These are phyloP conservation scores for Gambusia yucatana DNA, from an alignment of 2,797 vertebrate species.

Conservation along the genomic window DNA sequence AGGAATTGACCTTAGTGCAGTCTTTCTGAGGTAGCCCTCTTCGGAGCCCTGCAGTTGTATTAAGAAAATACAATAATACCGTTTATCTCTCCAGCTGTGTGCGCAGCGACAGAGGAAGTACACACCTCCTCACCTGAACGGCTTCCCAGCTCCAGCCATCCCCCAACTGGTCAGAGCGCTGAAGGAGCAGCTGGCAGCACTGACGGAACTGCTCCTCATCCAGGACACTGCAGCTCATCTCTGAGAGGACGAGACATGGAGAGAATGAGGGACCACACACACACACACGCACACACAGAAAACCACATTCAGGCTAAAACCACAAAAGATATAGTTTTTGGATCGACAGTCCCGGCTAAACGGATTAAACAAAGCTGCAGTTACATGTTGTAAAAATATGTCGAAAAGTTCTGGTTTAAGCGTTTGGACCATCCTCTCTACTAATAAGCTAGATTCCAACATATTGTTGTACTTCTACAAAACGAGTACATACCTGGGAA, in stretches of 20 bases:
- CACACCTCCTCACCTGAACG: conserved; percentile 59
- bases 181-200: conserved; percentile 71
- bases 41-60: conserved; percentile 49
- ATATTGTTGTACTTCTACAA: not conserved
- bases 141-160: conserved; percentile 80
- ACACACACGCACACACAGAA: not conserved
- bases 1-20: conserved; percentile 38
- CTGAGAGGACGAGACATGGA: conserved; percentile 7
- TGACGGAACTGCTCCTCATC: conserved; percentile 67
- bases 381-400: not conserved
- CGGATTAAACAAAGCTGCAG: not conserved
- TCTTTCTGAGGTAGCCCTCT: conserved; percentile 75
- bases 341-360: not conserved
- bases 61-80: not conserved
- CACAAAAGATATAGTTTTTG: not conserved
- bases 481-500: too few relatives aligned
- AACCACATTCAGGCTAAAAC: not conserved
- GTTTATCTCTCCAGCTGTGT: not conserved
- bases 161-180: conserved; percentile 60
- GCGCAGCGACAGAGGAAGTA: not conserved
- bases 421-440: not conserved
- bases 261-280: not conserved
- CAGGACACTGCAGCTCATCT: conserved; percentile 53
- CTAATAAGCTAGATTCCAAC: not conserved
- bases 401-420: not conserved